phyloP scores from a whole-genome alignment of 2,797 vertebrate species.

The Pogoniulus pusillus region DNA sequence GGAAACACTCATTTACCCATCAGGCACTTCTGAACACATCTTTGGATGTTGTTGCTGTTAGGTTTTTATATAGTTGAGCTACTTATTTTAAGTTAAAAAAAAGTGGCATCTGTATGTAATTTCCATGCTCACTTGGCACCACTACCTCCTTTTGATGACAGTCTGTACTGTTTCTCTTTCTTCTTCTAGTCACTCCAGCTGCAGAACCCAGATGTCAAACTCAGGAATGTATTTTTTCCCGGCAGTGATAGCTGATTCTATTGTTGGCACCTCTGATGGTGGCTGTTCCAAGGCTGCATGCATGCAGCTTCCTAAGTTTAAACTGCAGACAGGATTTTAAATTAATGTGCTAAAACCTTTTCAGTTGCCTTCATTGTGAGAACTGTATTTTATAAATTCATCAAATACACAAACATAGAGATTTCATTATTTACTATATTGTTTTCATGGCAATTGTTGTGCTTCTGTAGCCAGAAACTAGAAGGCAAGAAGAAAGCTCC shows the following conservation, averaged over 20 bases:
- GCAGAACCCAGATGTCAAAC: constrained; percentile 79
- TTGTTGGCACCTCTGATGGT: constrained; percentile 56
- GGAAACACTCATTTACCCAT: constrained; percentile 55
- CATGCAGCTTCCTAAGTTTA: constrained; percentile 20
- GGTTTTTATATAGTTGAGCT: constrained; percentile 70
- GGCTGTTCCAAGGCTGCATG: constrained; percentile 61
- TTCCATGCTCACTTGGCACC: constrained; percentile 79
- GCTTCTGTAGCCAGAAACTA: constrained; percentile 55
- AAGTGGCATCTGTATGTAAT: constrained; percentile 79
- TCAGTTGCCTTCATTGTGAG: constrained; percentile 55
- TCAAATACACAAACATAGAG: background rate
- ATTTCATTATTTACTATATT: constrained; percentile 21
- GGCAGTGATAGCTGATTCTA: constrained; percentile 66
- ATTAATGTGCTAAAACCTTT: constrained; percentile 40
- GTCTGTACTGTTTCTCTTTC: constrained; percentile 72
- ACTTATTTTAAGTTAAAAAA: constrained; percentile 72
- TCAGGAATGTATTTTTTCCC: constrained; percentile 69
- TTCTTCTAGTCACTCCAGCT: constrained; percentile 76
- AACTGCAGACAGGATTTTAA: constrained; percentile 22
- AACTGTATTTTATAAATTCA: constrained; percentile 27
- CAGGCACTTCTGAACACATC: constrained; percentile 76
- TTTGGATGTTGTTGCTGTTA: constrained; percentile 61
- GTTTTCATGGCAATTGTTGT: constrained; percentile 33
- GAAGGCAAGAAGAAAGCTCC: constrained; percentile 26
- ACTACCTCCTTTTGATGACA: constrained; percentile 76